Conservation (phyloP, 2,113 vertebrate species). For the Aramus guarauna region DNA sequence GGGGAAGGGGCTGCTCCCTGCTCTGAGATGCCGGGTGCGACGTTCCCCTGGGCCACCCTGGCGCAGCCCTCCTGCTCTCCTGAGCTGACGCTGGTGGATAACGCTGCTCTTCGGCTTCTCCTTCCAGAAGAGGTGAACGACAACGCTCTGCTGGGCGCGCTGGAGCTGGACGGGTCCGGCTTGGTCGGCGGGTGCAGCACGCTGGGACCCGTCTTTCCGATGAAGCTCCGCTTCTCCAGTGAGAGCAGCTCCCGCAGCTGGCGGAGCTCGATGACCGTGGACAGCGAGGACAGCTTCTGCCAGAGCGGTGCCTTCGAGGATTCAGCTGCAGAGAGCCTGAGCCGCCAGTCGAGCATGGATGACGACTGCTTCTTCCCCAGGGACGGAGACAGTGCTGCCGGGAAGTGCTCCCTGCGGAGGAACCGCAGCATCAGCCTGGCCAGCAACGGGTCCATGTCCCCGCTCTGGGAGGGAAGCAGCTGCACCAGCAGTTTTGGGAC, state of each 20-base stretch:
- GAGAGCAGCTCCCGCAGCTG: slow-evolving; percentile 85
- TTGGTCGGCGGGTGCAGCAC: background rate
- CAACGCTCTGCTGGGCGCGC: slow-evolving; percentile 19
- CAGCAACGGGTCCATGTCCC: slow-evolving; percentile 81
- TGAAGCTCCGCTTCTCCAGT: slow-evolving; percentile 80
- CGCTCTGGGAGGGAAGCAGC: slow-evolving; percentile 75
- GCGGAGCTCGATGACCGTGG: slow-evolving; percentile 80
- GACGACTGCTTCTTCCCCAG: slow-evolving; percentile 77
- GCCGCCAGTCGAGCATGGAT: slow-evolving; percentile 76
- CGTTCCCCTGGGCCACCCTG: accelerated
- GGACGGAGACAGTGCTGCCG: background rate
- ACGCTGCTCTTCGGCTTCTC: background rate
- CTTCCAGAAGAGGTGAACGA: slow-evolving; percentile 74
- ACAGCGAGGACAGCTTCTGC: slow-evolving; percentile 80
- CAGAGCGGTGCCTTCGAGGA: slow-evolving; percentile 79
- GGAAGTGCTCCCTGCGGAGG: slow-evolving; percentile 54
- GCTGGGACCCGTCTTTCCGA: accelerated
- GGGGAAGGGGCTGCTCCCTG: background rate
- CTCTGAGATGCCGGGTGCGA: accelerated
- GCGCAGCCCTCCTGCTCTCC: accelerated
- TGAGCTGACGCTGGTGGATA: accelerated
- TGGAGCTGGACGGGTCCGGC: slow-evolving; percentile 58
- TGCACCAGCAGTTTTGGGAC: slow-evolving; percentile 83
- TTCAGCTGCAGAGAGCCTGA: slow-evolving; percentile 34
- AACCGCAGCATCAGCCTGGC: slow-evolving; percentile 84